Percentiles rank a stretch among this genome's conserved stretches.
Evolutionary conservation across 2,113 vertebrate species (phyloP).

Genomic region (Rhea americana): DNA sequence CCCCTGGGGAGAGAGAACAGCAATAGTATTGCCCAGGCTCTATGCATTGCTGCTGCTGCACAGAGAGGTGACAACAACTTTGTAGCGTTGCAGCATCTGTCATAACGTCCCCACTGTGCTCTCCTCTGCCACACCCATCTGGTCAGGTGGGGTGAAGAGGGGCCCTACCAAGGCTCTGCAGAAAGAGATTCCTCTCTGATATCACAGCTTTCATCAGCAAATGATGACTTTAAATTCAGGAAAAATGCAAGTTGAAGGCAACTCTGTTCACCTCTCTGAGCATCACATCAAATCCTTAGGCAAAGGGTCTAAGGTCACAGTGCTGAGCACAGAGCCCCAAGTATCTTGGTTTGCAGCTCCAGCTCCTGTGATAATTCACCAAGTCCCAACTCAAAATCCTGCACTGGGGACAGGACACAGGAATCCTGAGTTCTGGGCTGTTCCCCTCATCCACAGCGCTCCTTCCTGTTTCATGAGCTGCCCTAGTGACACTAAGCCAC

Average conservation of each 20-base stretch:
- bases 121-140: background rate
- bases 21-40: background rate
- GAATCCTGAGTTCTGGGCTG: background rate
- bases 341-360: background rate
- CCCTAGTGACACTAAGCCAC: fast-evolving
- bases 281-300: background rate
- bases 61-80: too few species aligned
- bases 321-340: background rate
- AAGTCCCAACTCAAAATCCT: background rate
- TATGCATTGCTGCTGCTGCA: background rate
- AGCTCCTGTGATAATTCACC: background rate
- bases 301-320: background rate
- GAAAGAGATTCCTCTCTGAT: background rate
- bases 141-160: background rate
- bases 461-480: fast-evolving
- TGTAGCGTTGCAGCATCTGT: too few species aligned
- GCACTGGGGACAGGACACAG: background rate
- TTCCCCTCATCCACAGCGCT: background rate
- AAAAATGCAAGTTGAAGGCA: background rate
- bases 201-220: background rate
- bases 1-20: slow-evolving; percentile 75
- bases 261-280: background rate
- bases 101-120: fast-evolving
- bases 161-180: too few species aligned
- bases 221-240: background rate